Percentiles rank a stretch among this genome's conserved stretches.
Evolutionary conservation across 2,113 vertebrate genomes (phyloP).

Genomic region (Hippocampus mohnikei): DNA sequence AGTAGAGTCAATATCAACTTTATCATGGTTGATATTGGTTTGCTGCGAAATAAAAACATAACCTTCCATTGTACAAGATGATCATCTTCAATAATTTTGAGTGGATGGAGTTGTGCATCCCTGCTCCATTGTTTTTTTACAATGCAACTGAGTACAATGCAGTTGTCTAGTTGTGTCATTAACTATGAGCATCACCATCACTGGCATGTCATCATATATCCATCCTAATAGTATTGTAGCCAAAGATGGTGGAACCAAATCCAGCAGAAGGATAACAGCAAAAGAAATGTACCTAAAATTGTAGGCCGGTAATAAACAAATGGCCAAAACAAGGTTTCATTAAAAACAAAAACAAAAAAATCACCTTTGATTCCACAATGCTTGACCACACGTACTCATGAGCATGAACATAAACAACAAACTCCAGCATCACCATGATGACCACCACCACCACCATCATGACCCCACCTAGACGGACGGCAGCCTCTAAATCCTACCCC

Average conservation of each 20-base stretch:
- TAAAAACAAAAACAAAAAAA: constrained; percentile 18
- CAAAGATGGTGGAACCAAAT: constrained; percentile 85
- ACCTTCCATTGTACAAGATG: neutral
- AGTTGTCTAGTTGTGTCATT: constrained; percentile 85
- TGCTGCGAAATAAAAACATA: neutral
- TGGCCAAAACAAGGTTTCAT: constrained; percentile 43
- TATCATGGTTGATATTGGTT: no score
- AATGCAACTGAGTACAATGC: constrained; percentile 96
- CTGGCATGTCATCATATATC: constrained; percentile 31
- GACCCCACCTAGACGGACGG: constrained; percentile 85
- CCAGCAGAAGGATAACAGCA: constrained; percentile 56
- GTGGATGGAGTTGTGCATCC: constrained; percentile 50
- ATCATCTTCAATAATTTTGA: neutral
- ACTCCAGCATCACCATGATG: constrained; percentile 75
- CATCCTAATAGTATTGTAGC: constrained; percentile 81
- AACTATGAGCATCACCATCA: constrained; percentile 45
- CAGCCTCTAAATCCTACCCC: constrained; percentile 98
- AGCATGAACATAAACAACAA: constrained; percentile 47
- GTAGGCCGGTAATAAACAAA: constrained; percentile 21
- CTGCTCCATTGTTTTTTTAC: constrained; percentile 23
- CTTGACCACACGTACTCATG: constrained; percentile 74
- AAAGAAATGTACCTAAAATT: constrained; percentile 29
- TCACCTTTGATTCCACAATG: constrained; percentile 63
- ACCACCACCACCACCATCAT: constrained; percentile 74
- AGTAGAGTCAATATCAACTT: neutral